phyloP scores from a whole-genome alignment of 2,113 vertebrate species.

The Halichoerus grypus region DNA sequence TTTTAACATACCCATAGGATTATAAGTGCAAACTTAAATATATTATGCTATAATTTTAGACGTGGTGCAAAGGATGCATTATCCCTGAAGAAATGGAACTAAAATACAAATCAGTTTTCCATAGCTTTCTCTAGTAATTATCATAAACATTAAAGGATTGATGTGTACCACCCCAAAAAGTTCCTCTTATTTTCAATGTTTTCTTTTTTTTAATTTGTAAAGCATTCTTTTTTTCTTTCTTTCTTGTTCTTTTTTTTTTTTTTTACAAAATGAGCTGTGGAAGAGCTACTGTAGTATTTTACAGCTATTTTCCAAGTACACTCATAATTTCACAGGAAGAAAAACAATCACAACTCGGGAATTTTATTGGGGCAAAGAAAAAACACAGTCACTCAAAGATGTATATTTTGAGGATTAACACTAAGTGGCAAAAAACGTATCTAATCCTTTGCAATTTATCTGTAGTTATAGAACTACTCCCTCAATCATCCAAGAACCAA shows the following conservation, averaged over 20 bases:
- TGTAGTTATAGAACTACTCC: background rate
- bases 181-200: background rate
- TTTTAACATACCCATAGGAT: slow-evolving; percentile 31
- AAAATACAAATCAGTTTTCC: slow-evolving; percentile 65
- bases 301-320: slow-evolving; percentile 1
- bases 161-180: background rate
- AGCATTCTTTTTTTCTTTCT: background rate
- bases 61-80: slow-evolving; percentile 21
- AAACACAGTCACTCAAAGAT: background rate
- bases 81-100: slow-evolving; percentile 33
- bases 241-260: background rate
- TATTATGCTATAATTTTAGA: background rate
- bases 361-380: background rate
- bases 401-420: slow-evolving; percentile 33
- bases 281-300: slow-evolving; percentile 1
- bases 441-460: background rate
- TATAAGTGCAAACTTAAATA: slow-evolving; percentile 8
- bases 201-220: background rate
- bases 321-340: background rate
- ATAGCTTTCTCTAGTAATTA: slow-evolving; percentile 57
- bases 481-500: slow-evolving; percentile 41
- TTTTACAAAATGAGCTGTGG: background rate
- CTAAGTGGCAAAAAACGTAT: background rate
- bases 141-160: slow-evolving; percentile 60
- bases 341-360: slow-evolving; percentile 46